Percentiles rank a stretch among this genome's conserved stretches.
Conservation (phyloP, 2,888 invertebrate genomes). For the Plebejus argus region DNA sequence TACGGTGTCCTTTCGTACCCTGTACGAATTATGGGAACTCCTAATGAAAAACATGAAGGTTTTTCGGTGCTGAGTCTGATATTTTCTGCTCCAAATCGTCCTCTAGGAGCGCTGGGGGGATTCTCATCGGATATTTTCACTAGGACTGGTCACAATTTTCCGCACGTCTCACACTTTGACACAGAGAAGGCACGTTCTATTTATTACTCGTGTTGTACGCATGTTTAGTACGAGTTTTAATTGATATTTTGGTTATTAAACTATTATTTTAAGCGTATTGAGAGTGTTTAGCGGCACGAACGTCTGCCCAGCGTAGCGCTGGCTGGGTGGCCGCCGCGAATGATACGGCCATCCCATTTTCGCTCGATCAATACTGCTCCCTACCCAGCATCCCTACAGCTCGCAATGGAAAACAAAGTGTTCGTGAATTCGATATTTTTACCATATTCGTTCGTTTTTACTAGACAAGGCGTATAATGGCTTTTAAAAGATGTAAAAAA, state of each 20-base stretch:
- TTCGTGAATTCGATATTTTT: background rate
- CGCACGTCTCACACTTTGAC: constrained; percentile 43
- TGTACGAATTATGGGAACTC: constrained; percentile 35
- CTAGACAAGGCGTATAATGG: background rate
- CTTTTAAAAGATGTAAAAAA: constrained; percentile 35
- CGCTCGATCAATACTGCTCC: constrained; percentile 81
- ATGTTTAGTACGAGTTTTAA: constrained; percentile 44
- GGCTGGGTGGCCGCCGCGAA: constrained; percentile 75
- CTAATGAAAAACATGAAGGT: constrained; percentile 31
- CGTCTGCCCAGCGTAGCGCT: constrained; percentile 71
- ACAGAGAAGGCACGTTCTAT: constrained; percentile 41
- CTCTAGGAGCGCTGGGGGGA: constrained; percentile 38
- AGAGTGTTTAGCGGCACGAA: constrained; percentile 67
- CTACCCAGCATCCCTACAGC: constrained; percentile 77
- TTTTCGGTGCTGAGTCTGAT: constrained; percentile 12
- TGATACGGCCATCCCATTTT: constrained; percentile 78
- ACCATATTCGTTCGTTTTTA: background rate
- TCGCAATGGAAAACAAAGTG: constrained; percentile 55
- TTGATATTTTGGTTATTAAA: constrained; percentile 54
- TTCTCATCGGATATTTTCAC: constrained; percentile 45
- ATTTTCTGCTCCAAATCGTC: constrained; percentile 26
- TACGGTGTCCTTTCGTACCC: constrained; percentile 33
- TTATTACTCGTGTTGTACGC: constrained; percentile 42
- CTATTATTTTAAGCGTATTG: constrained; percentile 60
- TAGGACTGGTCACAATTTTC: constrained; percentile 49